Evolutionary conservation across 1,140 invertebrate genomes (phyloP), one percentile per base, ranked within the genome.

Genomic region (Danaus melanippus): DNA sequence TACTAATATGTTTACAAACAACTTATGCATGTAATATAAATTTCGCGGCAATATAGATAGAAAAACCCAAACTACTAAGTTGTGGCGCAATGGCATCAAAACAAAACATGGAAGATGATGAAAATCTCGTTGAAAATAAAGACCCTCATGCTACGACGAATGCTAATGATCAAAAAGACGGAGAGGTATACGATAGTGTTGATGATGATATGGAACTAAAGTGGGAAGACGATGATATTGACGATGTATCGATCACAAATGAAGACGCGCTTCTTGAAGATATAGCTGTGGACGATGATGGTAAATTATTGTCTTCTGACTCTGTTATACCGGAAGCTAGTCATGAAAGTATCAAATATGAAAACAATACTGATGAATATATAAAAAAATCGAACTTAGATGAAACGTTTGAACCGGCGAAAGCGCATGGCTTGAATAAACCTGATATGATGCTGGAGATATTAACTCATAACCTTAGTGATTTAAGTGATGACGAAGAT

Each of bases 381-480:
- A 21, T 42, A 11, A 42, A 43, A 42, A 59, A 56, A 9, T 10
- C 43, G 0, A 11, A 45, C 45, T 43, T 47, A 46, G 42, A 43
- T 45, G 54, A 51, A 45, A 50, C 44, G 15, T 58, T 58, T 48
- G 45, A 15, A 9, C 49, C 50, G n/a, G 47, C 48, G 41, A 56
- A 45, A 46, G 64, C 66, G n/a, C 76, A 78, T 66, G 58, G 66
- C 8, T 56, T 82, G 9, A 74, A 73, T 12, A 67, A 71, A 68
- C 79, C 78, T 0, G 71, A 84, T 59, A 60, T 70, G 11, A 85
- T 83, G 78, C 41, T 85, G 45, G 77, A 83, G 49, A 85, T 83
- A 57, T 79, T 77, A 7, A 71, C 64, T 9, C 74, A 82, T 64
- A 74, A 82, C 43, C 42, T 82, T 8, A 72, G 72, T 50, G 73